phyloP scores from a whole-genome alignment of 2,113 vertebrate species.

The Gopherus flavomarginatus region DNA sequence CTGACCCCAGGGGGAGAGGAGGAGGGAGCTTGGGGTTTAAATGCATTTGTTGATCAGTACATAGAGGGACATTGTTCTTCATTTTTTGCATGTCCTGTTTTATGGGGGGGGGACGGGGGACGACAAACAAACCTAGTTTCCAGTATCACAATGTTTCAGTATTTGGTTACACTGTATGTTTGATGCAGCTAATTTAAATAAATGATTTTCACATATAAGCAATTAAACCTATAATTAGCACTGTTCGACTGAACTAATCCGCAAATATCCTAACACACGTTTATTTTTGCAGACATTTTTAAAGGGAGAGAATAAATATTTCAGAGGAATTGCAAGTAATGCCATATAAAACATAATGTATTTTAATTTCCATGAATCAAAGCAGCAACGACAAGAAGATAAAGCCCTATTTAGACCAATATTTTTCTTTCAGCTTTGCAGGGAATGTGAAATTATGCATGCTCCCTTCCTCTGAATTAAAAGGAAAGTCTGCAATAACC shows the following conservation, averaged over 20 bases:
- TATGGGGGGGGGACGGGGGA: too few species aligned
- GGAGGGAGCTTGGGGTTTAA: constrained; percentile 76
- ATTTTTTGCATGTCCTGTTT: constrained; percentile 61
- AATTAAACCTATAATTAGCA: constrained; percentile 56
- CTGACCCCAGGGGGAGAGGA: constrained; percentile 62
- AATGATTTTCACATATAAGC: constrained; percentile 60
- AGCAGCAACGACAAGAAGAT: constrained; percentile 7
- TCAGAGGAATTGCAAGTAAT: constrained; percentile 38
- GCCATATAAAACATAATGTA: constrained; percentile 8
- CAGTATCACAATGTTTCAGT: constrained; percentile 52
- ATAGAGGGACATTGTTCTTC: constrained; percentile 68
- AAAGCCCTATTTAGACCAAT: constrained; percentile 42
- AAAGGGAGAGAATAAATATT: constrained; percentile 46
- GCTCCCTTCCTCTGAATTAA: constrained; percentile 40
- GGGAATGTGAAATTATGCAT: constrained; percentile 44
- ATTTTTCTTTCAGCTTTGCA: constrained; percentile 47
- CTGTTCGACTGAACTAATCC: constrained; percentile 65
- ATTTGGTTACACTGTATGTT: constrained; percentile 59
- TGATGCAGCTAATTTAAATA: constrained; percentile 72
- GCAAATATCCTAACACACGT: constrained; percentile 57
- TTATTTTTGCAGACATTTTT: constrained; percentile 52
- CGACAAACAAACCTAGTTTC: constrained; percentile 3
- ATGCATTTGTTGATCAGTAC: constrained; percentile 73
- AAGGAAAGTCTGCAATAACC: constrained; percentile 18
- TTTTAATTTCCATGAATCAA: constrained; percentile 16